phyloP scores from a whole-genome alignment of 1,140 invertebrate species.

The Nasonia giraulti region DNA sequence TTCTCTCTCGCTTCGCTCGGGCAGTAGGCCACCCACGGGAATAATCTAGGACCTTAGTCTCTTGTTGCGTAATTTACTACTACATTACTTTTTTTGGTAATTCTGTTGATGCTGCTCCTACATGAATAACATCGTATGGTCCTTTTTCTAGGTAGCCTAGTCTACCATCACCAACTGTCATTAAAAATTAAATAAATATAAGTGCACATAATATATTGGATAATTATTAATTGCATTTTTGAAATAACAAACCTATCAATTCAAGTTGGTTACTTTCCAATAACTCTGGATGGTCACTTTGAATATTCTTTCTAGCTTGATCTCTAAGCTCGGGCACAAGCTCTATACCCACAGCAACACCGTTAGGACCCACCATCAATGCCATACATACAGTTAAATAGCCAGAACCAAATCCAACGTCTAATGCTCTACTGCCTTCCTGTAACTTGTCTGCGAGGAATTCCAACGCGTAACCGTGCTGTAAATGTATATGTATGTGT shows the following conservation, averaged over 20 bases:
- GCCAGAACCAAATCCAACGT: constrained; percentile 97
- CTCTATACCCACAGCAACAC: constrained; percentile 92
- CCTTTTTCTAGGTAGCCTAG: constrained; percentile 76
- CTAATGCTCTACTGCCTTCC: constrained; percentile 87
- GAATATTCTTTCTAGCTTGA: constrained; percentile 85
- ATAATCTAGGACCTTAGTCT: no score
- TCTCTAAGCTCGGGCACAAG: constrained; percentile 91
- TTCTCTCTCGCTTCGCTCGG: no score
- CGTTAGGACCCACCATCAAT: constrained; percentile 86
- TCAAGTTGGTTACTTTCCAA: constrained; percentile 80
- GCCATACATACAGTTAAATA: constrained; percentile 98
- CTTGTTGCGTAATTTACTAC: no score
- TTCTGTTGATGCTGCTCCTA: constrained; percentile 74
- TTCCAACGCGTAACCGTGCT: constrained; percentile 96
- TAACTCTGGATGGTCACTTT: constrained; percentile 82
- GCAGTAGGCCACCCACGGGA: no score
- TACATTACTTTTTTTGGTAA: constrained; percentile 73
- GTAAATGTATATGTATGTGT: background rate
- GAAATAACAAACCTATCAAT: constrained; percentile 78
- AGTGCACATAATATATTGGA: background rate
- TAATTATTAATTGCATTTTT: constrained; percentile 1
- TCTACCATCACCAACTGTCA: constrained; percentile 81
- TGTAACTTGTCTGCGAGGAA: constrained; percentile 87
- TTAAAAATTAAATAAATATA: constrained; percentile 52
- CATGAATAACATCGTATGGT: constrained; percentile 85